A percentile compares a stretch with the other conserved stretches of the same genome.
These are phyloP conservation scores for Notiomystis cincta DNA, from an alignment of 2,113 vertebrate genomes.

Conservation along the genomic window DNA sequence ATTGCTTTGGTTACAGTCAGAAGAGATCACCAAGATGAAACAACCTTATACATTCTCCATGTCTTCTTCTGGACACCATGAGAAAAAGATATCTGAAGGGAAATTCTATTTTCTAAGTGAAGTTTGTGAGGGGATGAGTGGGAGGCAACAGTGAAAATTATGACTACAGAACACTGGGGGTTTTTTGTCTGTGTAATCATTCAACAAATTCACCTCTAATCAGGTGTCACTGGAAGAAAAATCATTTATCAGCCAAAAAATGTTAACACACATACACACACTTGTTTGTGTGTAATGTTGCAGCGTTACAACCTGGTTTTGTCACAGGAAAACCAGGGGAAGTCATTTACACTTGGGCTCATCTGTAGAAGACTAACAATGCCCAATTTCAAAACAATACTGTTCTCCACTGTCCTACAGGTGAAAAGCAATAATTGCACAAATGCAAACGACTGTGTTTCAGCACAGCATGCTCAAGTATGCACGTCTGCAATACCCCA, in stretches of 20 bases:
- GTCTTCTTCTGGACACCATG: background rate
- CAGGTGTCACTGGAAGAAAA: background rate
- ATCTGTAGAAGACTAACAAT: background rate
- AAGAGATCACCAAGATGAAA: background rate
- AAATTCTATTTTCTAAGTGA: background rate
- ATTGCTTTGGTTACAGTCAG: background rate
- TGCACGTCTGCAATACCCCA: background rate
- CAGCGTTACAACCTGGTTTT: background rate
- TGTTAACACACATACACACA: background rate
- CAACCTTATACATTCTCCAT: background rate
- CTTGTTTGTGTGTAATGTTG: background rate
- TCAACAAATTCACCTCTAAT: background rate
- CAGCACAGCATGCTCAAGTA: background rate
- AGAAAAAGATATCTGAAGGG: background rate
- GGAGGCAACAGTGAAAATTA: background rate
- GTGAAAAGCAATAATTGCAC: background rate
- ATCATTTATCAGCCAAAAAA: background rate
- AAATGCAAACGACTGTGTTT: background rate
- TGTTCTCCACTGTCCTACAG: background rate
- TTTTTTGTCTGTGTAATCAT: background rate
- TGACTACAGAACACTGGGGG: background rate
- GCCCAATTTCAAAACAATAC: background rate
- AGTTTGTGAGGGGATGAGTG: background rate
- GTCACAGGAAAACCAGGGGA: background rate
- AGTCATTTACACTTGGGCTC: background rate